These are phyloP conservation scores for Chydorus sphaericus DNA, from an alignment of 2,888 invertebrate genomes.

Conservation along the genomic window DNA sequence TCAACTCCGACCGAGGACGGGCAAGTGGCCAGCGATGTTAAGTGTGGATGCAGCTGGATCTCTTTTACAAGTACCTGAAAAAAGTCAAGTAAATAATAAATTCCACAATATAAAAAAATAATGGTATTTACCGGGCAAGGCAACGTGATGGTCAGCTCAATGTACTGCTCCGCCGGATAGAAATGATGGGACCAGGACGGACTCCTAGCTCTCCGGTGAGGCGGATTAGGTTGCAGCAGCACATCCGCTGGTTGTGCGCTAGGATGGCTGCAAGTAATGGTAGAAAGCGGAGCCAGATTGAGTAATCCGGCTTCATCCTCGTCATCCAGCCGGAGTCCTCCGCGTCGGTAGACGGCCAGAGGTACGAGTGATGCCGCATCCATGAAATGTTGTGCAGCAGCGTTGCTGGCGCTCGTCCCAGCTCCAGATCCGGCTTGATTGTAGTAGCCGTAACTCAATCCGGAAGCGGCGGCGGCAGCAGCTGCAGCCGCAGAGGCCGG, in stretches of 20 bases:
- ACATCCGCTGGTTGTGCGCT: constrained; percentile 81
- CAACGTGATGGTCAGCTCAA: constrained; percentile 69
- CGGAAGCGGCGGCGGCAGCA: not conserved
- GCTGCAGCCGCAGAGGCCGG: not conserved
- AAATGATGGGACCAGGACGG: constrained; percentile 95
- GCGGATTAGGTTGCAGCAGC: constrained; percentile 63
- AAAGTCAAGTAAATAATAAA: too few relatives aligned
- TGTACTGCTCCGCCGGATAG: constrained; percentile 75
- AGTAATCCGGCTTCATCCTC: constrained; percentile 48
- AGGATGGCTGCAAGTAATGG: constrained; percentile 62
- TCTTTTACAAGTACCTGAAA: constrained; percentile 73
- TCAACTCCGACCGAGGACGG: constrained; percentile 80
- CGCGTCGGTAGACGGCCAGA: not conserved
- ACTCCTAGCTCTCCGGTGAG: constrained; percentile 68
- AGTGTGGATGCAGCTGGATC: constrained; percentile 72
- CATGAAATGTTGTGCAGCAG: too few relatives aligned
- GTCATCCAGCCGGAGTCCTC: not conserved
- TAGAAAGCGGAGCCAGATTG: constrained; percentile 79
- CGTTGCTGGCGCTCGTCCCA: too few relatives aligned
- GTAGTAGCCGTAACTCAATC: not conserved
- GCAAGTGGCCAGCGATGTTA: constrained; percentile 68
- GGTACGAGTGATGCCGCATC: not conserved
- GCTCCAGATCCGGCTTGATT: too few relatives aligned
- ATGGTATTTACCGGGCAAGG: too few relatives aligned
- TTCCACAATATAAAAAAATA: too few relatives aligned